Evolutionary conservation across 2,888 invertebrate species (phyloP), one percentile per base, ranked within the genome.

Genomic region (Drosophila sordidapex): DNA sequence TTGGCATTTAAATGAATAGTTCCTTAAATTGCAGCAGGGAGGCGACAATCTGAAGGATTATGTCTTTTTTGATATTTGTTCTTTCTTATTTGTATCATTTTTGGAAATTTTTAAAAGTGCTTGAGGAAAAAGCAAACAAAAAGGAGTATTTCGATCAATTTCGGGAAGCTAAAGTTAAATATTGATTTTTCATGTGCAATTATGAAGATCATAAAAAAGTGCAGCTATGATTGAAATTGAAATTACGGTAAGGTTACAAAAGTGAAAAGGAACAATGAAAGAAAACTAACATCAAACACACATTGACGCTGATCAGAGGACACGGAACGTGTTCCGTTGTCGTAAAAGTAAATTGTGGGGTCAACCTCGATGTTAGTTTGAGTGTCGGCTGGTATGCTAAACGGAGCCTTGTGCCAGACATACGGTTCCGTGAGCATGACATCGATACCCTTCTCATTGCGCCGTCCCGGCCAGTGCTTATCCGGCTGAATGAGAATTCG

Each of bases 271-370:
- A 29, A 40, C n/a, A 40, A 7, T 3, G 11, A 52, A n/a, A 6
- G 15, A 10, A 7, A 54, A 76, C 91, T 89, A 49, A 92, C 92
- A 79, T 89, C 77, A 48, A 92, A 92, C 0, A 92, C 86, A 59
- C 92, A 92, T 38, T 87, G 70, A 0, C 92, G 82, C 62, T 87
- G 82, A 27, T 80, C 81, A 2, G 92, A 87, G 25, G 84, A 67
- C 0, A 91, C 75, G 7, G 82, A 79, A 6, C 91, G 75, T 0
- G 92, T 92, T 4, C 86, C 86, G 29, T 91, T 91, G 51, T 92
- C 92, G 52, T 83, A 91, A 46, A 88, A 91, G 61, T 87, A 92
- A 2, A 91, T 87, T 15, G 91, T 82, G 0, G 92, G 92, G 5
- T 92, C 91, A 1, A 92, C 72, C 60, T 89, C 91, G 8, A 92